phyloP scores from a whole-genome alignment of 2,113 vertebrate genomes.

The Clinocottus analis region DNA sequence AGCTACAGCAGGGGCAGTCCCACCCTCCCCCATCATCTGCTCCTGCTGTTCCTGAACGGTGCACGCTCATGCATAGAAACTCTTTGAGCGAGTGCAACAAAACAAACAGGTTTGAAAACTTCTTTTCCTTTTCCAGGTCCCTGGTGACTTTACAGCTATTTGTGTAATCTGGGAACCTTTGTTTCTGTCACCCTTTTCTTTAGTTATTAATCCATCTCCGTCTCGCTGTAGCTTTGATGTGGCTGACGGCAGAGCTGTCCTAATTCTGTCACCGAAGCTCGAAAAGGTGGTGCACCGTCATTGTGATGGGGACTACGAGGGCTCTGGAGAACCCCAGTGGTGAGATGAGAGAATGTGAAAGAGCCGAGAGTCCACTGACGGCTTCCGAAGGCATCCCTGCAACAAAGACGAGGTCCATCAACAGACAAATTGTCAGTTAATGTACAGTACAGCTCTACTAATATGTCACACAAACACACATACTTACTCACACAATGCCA shows the following conservation, averaged over 20 bases:
- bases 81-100: slow-evolving; percentile 37
- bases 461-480: slow-evolving; percentile 16
- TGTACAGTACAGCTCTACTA: slow-evolving; percentile 33
- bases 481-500: background rate
- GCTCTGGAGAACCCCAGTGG: slow-evolving; percentile 24
- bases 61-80: slow-evolving; percentile 35
- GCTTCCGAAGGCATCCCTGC: slow-evolving; percentile 29
- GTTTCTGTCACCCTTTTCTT: slow-evolving; percentile 68
- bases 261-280: slow-evolving; percentile 76
- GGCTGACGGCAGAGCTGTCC: slow-evolving; percentile 62
- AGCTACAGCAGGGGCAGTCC: slow-evolving; percentile 35
- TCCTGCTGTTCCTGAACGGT: slow-evolving; percentile 46
- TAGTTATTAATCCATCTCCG: slow-evolving; percentile 76
- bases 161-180: slow-evolving; percentile 58
- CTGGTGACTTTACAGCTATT: slow-evolving; percentile 49
- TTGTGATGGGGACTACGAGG: slow-evolving; percentile 31
- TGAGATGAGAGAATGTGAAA: slow-evolving; percentile 44
- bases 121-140: slow-evolving; percentile 32
- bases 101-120: slow-evolving; percentile 66
- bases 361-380: slow-evolving; percentile 25
- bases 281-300: slow-evolving; percentile 57
- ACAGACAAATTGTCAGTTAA: slow-evolving; percentile 61
- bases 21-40: slow-evolving; percentile 17
- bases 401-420: slow-evolving; percentile 43
- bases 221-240: slow-evolving; percentile 65